Evolutionary conservation across 2,797 vertebrate genomes (phyloP), one percentile per base, ranked within the genome.

Genomic region (Clarias pachynema): DNA sequence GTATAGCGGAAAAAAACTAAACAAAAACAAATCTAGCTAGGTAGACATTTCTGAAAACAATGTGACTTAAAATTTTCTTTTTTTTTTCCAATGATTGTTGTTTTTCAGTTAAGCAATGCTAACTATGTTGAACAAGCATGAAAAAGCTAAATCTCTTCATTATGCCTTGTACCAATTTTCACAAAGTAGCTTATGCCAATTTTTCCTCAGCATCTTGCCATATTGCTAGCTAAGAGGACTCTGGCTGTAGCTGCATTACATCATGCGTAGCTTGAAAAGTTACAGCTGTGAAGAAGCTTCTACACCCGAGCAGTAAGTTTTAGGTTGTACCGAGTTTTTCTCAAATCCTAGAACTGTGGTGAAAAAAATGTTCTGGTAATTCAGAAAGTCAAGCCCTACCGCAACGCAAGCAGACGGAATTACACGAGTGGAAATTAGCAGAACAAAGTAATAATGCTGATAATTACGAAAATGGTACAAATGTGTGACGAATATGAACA

Each of bases 401-500:
- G 44, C 10, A 12, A 14, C 18, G 9, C 2, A 73, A n/a, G 0
- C n/a, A 44, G 7, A 31, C 34, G 22, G 53, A 84, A 22, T 20
- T 6, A 24, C 74, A 75, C 57, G 34, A 53, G 7, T 20, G 44
- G 60, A 66, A 66, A 74, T 49, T 49, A 73, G 72, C 44, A 9
- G 72, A n/a, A 75, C 15, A 29, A 26, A 74, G 44, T 14, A 49
- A 56, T 56, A 75, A 75, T 59, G 73, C 73, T 1, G 22, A 60
- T 56, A 37, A 49, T 40, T 26, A 83, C 60, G 49, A 83, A 73
- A 73, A 66, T 78, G 62, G 86, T 68, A n/a, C 79, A 12, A 65
- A 65, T 73, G 31, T 53, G 37, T 18, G 89, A 87, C 85, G 89
- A 90, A 91, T 89, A 88, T 90, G 88, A 92, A 91, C 90, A 88